Evolutionary conservation across 2,113 vertebrate species (phyloP).

Genomic region (Rhegmatorhina hoffmannsi): DNA sequence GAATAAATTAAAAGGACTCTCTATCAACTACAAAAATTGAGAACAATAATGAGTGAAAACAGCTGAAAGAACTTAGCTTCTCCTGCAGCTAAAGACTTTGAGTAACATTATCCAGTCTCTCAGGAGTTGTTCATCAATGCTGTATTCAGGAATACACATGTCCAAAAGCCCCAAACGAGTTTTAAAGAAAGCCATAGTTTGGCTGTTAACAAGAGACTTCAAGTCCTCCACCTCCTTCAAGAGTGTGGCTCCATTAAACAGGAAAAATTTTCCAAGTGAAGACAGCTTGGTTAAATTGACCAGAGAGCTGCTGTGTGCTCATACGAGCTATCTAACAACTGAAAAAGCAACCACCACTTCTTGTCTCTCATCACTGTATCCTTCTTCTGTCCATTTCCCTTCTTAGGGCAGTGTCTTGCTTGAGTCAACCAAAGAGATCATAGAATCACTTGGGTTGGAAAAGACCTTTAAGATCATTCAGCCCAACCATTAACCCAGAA

Average conservation of each 20-base stretch:
- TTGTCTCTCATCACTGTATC: background rate
- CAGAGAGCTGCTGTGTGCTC: background rate
- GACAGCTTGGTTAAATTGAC: background rate
- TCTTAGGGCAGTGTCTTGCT: background rate
- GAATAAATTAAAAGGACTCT: background rate
- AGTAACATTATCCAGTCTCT: background rate
- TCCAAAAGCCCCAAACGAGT: background rate
- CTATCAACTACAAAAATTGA: background rate
- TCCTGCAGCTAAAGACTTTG: background rate
- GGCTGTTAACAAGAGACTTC: background rate
- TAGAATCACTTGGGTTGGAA: background rate
- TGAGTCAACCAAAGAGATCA: background rate
- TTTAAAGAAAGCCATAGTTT: background rate
- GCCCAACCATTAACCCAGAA: background rate
- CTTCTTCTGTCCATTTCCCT: background rate
- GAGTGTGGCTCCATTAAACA: background rate
- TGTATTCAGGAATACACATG: background rate
- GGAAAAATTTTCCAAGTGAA: background rate
- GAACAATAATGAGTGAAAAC: background rate
- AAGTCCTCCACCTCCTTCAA: background rate
- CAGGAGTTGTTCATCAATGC: background rate
- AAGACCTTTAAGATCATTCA: rapidly evolving
- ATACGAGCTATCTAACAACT: background rate
- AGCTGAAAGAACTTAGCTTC: background rate
- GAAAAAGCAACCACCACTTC: background rate